These are phyloP conservation scores for Nothobranchius furzeri DNA, from an alignment of 2,113 vertebrate species.

Conservation along the genomic window DNA sequence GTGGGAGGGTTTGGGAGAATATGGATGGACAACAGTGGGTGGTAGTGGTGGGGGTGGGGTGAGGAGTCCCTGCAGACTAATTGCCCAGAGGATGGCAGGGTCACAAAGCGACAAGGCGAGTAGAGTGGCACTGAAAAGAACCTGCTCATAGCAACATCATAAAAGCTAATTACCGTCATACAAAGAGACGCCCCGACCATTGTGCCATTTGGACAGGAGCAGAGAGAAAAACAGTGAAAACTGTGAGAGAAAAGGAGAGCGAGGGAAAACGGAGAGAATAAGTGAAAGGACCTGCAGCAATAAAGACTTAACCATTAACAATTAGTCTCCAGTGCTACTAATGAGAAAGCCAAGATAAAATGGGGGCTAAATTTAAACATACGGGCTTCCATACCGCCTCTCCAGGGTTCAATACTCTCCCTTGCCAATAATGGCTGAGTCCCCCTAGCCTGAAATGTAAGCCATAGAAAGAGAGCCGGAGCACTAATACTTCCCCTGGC, in stretches of 20 bases:
- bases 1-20: slow-evolving; percentile 17
- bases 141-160: slow-evolving; percentile 85
- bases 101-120: slow-evolving; percentile 80
- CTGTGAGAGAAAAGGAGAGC: slow-evolving; percentile 2
- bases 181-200: slow-evolving; percentile 80
- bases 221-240: slow-evolving; percentile 33
- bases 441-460: slow-evolving; percentile 72
- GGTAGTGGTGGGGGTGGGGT: slow-evolving; percentile 8
- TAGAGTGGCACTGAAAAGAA: slow-evolving; percentile 78
- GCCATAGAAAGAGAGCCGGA: slow-evolving; percentile 15
- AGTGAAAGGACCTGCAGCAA: slow-evolving; percentile 73
- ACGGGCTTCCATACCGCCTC: slow-evolving; percentile 79
- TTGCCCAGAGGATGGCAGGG: slow-evolving; percentile 80
- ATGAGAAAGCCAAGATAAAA: slow-evolving; percentile 87
- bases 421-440: slow-evolving; percentile 79
- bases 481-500: slow-evolving; percentile 37
- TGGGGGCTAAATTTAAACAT: slow-evolving; percentile 85
- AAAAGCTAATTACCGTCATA: slow-evolving; percentile 93
- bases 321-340: slow-evolving; percentile 89
- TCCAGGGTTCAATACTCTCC: slow-evolving; percentile 79
- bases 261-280: slow-evolving; percentile 18
- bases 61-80: slow-evolving; percentile 71
- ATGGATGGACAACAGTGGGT: slow-evolving; percentile 21
- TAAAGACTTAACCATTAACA: slow-evolving; percentile 88
- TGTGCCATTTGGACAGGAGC: slow-evolving; percentile 82